Evolutionary conservation across 2,113 vertebrate species (phyloP).

Genomic region (Cheilinus undulatus): DNA sequence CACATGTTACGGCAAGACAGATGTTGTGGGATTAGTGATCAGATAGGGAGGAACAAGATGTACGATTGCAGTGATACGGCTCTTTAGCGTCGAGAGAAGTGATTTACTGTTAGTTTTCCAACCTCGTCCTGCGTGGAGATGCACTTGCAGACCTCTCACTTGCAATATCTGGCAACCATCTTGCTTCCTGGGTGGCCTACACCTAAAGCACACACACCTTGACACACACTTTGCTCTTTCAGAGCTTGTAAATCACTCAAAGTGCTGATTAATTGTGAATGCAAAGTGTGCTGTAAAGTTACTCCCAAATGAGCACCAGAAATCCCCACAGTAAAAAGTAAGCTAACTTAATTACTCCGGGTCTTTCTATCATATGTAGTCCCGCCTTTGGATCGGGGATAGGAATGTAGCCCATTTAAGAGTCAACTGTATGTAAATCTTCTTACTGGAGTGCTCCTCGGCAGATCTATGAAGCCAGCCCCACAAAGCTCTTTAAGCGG

Average conservation of each 20-base stretch:
- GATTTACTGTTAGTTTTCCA: conserved; percentile 11
- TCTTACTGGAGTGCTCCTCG: conserved; percentile 18
- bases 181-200: conserved; percentile 60
- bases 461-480: conserved; percentile 8
- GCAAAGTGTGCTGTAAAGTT: neutral
- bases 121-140: neutral
- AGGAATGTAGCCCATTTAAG: conserved; percentile 22
- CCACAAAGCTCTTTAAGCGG: conserved; percentile 43
- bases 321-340: neutral
- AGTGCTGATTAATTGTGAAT: neutral
- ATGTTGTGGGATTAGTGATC: neutral
- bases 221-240: conserved; percentile 20
- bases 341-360: neutral
- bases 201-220: conserved; percentile 13
- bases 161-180: neutral
- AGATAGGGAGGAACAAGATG: neutral
- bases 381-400: neutral
- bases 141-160: neutral
- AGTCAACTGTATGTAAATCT: conserved; percentile 27
- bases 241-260: conserved; percentile 39
- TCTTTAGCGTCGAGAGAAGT: neutral
- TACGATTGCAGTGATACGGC: neutral
- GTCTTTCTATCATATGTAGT: neutral
- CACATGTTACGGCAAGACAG: conserved; percentile 9
- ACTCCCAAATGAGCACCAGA: neutral